Evolutionary conservation across 2,888 invertebrate genomes (phyloP), one percentile per base, ranked within the genome.

Genomic region (Eupithecia centaureata): DNA sequence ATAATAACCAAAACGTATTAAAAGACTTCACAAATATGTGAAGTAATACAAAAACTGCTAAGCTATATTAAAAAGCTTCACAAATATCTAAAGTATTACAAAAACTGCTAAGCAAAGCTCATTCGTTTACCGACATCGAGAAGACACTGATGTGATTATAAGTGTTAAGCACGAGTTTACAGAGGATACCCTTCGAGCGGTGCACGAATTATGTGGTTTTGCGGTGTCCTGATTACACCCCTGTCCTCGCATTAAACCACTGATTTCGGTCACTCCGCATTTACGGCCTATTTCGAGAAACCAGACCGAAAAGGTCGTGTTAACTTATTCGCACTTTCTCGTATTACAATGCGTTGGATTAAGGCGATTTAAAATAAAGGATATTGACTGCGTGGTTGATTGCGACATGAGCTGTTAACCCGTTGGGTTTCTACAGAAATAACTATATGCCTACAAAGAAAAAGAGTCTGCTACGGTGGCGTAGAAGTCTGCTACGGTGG

Each of bases 201-300:
- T 56, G 59, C 65, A 15, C 68, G 72, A 73, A 73, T 76, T 73
- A 74, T 73, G 76, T 73, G 74, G 76, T 76, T 75, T 65, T 74
- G 76, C 61, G 73, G 76, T 61, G 57, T 61, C 68, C 70, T 69
- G 74, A 69, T 74, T 74, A 69, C 72, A 71, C 67, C 62, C 62
- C 66, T 65, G 66, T 72, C 68, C 68, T 66, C 67, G 61, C 65
- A 71, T 68, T 68, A 65, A 70, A 72, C 68, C 63, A 65, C 59
- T 65, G 59, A 66, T 63, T 66, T 63, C 51, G 66, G 69, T 63
- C 63, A 70, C 63, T 70, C 47, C 63, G 63, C 61, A 70, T 70
- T 66, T 57, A 63, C 56, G 35, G 22, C 47, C 54, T 56, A 51
- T 59, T 65, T 56, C 22, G n/a, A 15, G 59, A 33, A 61, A 64